These are phyloP conservation scores for Mormoops blainvillei DNA, from an alignment of 2,113 vertebrate genomes.

Conservation along the genomic window DNA sequence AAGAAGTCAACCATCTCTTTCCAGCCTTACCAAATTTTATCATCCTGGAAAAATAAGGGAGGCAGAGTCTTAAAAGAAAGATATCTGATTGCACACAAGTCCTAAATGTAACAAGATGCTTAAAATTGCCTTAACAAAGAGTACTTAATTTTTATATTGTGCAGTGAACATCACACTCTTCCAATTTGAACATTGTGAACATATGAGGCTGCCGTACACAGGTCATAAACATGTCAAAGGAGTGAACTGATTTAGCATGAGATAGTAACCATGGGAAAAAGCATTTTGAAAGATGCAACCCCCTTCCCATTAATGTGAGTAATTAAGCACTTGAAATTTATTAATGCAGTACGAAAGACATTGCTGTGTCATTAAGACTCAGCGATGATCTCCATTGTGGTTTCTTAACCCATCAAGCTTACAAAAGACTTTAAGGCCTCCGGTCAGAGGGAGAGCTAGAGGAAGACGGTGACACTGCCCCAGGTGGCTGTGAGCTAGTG, in stretches of 20 bases:
- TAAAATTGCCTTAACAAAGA: slow-evolving; percentile 55
- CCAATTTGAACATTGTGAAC: slow-evolving; percentile 58
- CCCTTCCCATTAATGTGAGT: slow-evolving; percentile 38
- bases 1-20: slow-evolving; percentile 6
- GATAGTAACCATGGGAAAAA: slow-evolving; percentile 54
- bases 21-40: neutral
- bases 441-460: neutral
- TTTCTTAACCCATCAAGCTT: neutral
- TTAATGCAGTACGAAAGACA: neutral
- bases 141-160: slow-evolving; percentile 29
- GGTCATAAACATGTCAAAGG: slow-evolving; percentile 61
- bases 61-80: slow-evolving; percentile 1
- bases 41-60: slow-evolving; percentile 1
- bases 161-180: slow-evolving; percentile 30
- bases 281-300: slow-evolving; percentile 58
- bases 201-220: slow-evolving; percentile 51
- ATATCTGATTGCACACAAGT: slow-evolving; percentile 43
- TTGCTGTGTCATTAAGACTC: neutral
- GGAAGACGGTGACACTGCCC: neutral
- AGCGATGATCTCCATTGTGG: neutral
- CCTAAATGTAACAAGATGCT: slow-evolving; percentile 29
- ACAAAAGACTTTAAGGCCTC: neutral
- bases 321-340: neutral
- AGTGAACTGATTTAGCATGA: slow-evolving; percentile 64
- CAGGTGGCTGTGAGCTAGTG: neutral